Evolutionary conservation across 2,888 invertebrate species (phyloP).

Genomic region (Drosophila meridionalis): DNA sequence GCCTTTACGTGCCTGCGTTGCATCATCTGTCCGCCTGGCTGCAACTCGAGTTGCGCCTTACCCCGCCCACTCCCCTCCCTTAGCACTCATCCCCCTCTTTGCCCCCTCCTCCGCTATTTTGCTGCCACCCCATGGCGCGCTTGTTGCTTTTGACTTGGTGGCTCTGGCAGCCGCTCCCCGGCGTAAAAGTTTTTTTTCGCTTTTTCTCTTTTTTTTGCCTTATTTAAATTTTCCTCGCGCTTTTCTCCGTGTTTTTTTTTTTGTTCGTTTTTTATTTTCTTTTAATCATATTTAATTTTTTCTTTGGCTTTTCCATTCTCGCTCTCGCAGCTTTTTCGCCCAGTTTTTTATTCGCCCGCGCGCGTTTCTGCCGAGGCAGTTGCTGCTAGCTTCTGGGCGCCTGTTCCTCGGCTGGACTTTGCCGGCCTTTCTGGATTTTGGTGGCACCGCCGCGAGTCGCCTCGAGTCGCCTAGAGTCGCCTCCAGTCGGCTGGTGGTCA

Average conservation of each 20-base stretch:
- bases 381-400: conserved; percentile 70
- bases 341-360: conserved; percentile 35
- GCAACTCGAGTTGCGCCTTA: conserved; percentile 18
- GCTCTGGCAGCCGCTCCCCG: conserved; percentile 36
- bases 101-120: background rate
- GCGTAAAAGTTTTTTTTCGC: conserved; percentile 32
- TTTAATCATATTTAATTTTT: conserved; percentile 79
- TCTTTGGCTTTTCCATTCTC: conserved; percentile 69
- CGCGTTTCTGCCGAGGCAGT: conserved; percentile 40
- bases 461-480: conserved; percentile 14
- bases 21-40: conserved; percentile 56
- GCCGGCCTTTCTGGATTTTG: conserved; percentile 62
- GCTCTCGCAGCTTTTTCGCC: conserved; percentile 54
- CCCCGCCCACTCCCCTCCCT: background rate
- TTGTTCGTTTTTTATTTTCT: conserved; percentile 66
- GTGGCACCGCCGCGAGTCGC: conserved; percentile 23
- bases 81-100: background rate
- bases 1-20: conserved; percentile 66
- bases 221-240: conserved; percentile 63
- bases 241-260: conserved; percentile 27
- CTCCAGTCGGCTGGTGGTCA: conserved; percentile 56
- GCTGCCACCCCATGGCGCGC: conserved; percentile 47
- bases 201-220: conserved; percentile 47
- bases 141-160: conserved; percentile 69
- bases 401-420: conserved; percentile 72